Evolutionary conservation across 1,140 invertebrate genomes (phyloP), one percentile per base, ranked within the genome.

Genomic region (Meloidogyne floridensis): DNA sequence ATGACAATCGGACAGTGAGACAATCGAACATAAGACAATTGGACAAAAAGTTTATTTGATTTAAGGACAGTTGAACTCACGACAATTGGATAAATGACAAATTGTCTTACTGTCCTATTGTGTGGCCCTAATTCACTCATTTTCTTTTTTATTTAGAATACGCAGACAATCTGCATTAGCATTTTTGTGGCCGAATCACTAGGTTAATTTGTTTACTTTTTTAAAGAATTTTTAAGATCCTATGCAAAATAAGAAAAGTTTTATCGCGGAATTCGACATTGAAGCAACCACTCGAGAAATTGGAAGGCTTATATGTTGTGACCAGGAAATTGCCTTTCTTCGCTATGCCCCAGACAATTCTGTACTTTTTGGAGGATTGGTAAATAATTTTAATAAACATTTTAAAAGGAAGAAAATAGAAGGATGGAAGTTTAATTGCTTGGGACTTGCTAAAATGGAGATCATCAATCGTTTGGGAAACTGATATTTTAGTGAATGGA

Each of bases 331-430:
- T 43, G 13, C 47, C 11, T 69, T 47, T 18, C 72, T 65, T 18
- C 77, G 77, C 11, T 79, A 79, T 51, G 32, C 77, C 0, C n/a
- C 77, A n/a, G 77, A 79, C 20, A 43, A 15, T 11, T 79, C 77
- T n/a, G 65, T 53, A 7, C 53, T 69, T 69, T 79, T 79, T 47
- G 77, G 65, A 2, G 77, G 15, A 79, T 70, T 79, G 77, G 77
- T 79, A 70, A 71, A n/a, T 13, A 4, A 79, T 65, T 20, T 15
- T 70, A 9, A 2, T 59, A n/a, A 53, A 3, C 0, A 4, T 53
- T 77, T 65, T 42, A 77, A 18, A 71, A 3, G 13, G 32, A 75
- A 47, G 74, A 13, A 56, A n/a, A 32, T 47, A 76, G 75, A 76
- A 76, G 15, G 75, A 76, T 15, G 75, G 77, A n/a, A 79, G 77